Evolutionary conservation across 2,113 vertebrate genomes (phyloP).

Genomic region (Eonycteris spelaea): DNA sequence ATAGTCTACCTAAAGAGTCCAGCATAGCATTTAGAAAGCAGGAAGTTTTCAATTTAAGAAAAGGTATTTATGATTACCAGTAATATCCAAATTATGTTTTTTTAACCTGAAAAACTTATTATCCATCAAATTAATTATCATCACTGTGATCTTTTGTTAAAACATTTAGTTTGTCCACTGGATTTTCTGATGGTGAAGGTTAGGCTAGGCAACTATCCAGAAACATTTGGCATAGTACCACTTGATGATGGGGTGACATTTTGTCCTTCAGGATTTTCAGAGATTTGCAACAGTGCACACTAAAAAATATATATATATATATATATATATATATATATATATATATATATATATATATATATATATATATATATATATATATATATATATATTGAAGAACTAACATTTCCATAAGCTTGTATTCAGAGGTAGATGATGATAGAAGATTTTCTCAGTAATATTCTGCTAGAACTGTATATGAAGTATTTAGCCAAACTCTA

Average conservation of each 20-base stretch:
- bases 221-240: slow-evolving; percentile 51
- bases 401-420: neutral
- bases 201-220: slow-evolving; percentile 58
- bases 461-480: neutral
- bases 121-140: neutral
- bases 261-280: slow-evolving; percentile 52
- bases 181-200: slow-evolving; percentile 46
- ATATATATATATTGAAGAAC: neutral
- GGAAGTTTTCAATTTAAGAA: neutral
- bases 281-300: neutral
- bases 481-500: neutral
- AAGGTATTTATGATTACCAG: neutral
- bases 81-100: neutral
- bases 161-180: neutral
- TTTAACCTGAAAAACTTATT: slow-evolving; percentile 12
- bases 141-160: neutral
- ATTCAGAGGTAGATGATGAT: neutral
- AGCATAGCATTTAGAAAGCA: neutral
- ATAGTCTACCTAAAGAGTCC: neutral
- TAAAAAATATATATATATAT: too few relatives aligned
- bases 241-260: slow-evolving; percentile 33
- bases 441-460: neutral
- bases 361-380: too few relatives aligned
- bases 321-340: too few relatives aligned
- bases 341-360: too few relatives aligned